Base-by-base conservation (phyloP, 2,797 vertebrate species). In the Oceanodroma leucorhoa region DNA sequence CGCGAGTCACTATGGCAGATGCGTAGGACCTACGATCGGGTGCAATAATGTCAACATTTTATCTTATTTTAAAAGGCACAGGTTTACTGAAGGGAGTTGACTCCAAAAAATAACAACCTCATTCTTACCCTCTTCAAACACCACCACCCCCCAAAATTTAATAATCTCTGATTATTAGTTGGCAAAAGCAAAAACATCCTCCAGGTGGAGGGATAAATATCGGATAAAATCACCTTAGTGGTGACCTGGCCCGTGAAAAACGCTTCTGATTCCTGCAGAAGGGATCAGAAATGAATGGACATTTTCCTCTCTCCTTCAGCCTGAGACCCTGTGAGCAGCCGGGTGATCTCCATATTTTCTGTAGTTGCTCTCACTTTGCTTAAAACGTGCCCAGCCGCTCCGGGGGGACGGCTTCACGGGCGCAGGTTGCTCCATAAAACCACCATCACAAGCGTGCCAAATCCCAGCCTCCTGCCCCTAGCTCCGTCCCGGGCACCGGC, bases 1-100 rank as follows among this genome's bases (percentile, higher is more conserved):
- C 2, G 0, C 4, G 32, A 62, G 11, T 54, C 48, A 19, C 43
- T 6, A 2, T 2, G 2, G n/a, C 0, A 4, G 53, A 32, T 2
- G 5, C 11, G 34, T 1, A 75, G 34, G 11, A 79, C 36, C 15
- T 41, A 38, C 0, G 0, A 32, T 0, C 26, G 26, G 19, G 23
- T 53, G 27, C 32, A 41, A 34, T 0, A 6, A 34, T 21, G 2
- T 10, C 32, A 84, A 30, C 29, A 38, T 22, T 71, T 43, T 32
- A 10, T 19, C 36, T 78, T 43, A 20, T 17, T 84, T 89, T 36
- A 36, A 81, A 89, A 82, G 7, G 6, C 30, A 40, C 21, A 29
- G 5, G 11, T 46, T 72, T 17, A 66, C 46, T 29, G 5, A 58
- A 78, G 3, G 9, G 19, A n/a, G 16, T 29, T 53, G n/a, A 41